These are phyloP conservation scores for Melikaiella ostensackeni DNA, from an alignment of 2,888 invertebrate genomes.

Conservation along the genomic window DNA sequence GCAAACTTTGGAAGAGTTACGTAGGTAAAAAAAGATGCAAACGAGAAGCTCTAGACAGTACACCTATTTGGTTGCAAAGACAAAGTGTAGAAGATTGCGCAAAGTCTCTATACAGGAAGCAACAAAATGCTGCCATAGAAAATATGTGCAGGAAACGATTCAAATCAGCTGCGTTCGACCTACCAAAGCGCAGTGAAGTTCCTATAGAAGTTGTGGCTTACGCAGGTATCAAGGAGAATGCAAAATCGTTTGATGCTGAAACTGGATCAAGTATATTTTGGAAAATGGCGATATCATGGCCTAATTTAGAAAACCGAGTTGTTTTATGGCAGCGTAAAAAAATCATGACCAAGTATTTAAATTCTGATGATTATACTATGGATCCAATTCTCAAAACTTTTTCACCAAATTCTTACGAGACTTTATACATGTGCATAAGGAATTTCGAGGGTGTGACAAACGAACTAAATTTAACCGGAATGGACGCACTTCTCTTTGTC, in stretches of 20 bases:
- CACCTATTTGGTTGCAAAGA: constrained; percentile 80
- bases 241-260: constrained; percentile 75
- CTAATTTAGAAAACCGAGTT: constrained; percentile 78
- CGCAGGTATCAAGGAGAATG: constrained; percentile 79
- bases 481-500: constrained; percentile 70
- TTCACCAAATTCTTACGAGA: constrained; percentile 66
- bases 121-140: constrained; percentile 77
- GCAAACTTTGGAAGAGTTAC: constrained; percentile 77
- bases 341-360: constrained; percentile 78
- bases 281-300: constrained; percentile 82
- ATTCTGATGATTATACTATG: constrained; percentile 69
- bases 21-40: constrained; percentile 76
- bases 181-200: constrained; percentile 59
- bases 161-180: constrained; percentile 50
- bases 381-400: constrained; percentile 68
- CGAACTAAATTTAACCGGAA: constrained; percentile 63
- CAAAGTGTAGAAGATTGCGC: constrained; percentile 76
- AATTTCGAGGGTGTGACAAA: constrained; percentile 66
- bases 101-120: constrained; percentile 75
- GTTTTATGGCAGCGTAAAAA: constrained; percentile 78
- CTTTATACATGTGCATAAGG: constrained; percentile 69
- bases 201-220: constrained; percentile 77
- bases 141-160: constrained; percentile 76
- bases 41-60: constrained; percentile 79
- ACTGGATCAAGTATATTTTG: constrained; percentile 79